Conservation (phyloP, 2,797 vertebrate species). For the Echeneis naucrates region DNA sequence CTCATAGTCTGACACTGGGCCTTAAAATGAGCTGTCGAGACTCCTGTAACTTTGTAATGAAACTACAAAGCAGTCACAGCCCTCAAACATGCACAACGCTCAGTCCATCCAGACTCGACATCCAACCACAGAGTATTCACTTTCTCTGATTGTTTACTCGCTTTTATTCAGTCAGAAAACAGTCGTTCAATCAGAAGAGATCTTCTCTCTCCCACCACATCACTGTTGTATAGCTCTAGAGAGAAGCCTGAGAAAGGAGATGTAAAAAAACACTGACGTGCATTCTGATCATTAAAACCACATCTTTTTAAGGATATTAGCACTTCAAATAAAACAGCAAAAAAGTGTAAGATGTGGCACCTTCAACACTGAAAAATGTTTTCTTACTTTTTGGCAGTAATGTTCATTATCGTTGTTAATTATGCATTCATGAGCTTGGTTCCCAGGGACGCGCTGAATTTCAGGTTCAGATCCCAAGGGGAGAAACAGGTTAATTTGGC, state of each 20-base stretch:
- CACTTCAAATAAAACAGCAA: no score
- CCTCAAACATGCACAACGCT: no score
- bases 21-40: no score
- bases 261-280: no score
- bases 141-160: neutral
- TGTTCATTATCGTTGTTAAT: neutral
- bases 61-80: no score
- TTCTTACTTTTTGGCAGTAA: neutral
- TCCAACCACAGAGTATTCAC: neutral
- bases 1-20: no score
- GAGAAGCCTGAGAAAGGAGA: neutral
- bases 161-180: no score
- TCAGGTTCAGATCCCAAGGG: neutral
- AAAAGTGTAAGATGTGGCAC: neutral
- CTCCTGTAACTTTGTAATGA: no score
- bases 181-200: neutral
- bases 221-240: neutral
- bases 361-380: neutral
- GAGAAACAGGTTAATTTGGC: neutral
- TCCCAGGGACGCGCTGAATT: neutral
- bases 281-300: no score
- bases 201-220: no score
- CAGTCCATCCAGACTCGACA: neutral
- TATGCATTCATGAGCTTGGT: neutral
- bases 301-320: no score